A percentile compares a stretch with the other conserved stretches of the same genome.
Conservation (phyloP, 2,797 vertebrate species). For the Myripristis murdjan region DNA sequence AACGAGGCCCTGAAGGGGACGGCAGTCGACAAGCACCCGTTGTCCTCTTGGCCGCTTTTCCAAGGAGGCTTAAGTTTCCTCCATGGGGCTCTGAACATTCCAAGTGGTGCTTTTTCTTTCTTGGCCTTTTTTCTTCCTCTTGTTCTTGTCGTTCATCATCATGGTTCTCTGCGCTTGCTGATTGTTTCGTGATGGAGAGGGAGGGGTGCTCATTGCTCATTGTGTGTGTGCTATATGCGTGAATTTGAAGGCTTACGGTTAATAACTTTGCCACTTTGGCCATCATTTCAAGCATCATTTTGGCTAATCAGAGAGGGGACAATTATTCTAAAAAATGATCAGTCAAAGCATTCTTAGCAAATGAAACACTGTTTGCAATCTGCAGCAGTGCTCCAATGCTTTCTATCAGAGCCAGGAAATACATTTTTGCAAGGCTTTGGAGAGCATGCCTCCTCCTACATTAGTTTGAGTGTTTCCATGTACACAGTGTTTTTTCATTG, state of each 20-base stretch:
- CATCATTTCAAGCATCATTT: not conserved
- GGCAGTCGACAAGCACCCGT: conserved; percentile 67
- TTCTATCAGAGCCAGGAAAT: conserved; percentile 26
- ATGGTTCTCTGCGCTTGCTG: conserved; percentile 28
- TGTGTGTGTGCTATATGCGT: not conserved
- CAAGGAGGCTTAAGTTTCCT: conserved; percentile 60
- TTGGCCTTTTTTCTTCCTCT: conserved; percentile 22
- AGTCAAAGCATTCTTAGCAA: conserved; percentile 5
- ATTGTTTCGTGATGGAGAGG: conserved; percentile 17
- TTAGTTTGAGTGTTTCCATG: conserved; percentile 61
- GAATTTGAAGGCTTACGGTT: not conserved
- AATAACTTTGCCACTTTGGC: conserved; percentile 8
- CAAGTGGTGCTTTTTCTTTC: conserved; percentile 16
- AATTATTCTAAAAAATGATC: not conserved
- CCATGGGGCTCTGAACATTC: conserved; percentile 42
- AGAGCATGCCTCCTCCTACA: conserved; percentile 36
- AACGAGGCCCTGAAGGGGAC: conserved; percentile 73
- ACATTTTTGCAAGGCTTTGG: conserved; percentile 17
- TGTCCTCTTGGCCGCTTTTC: conserved; percentile 69
- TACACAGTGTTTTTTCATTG: conserved; percentile 43
- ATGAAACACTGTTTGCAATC: conserved; percentile 12
- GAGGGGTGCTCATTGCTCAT: conserved; percentile 1
- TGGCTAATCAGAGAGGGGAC: conserved; percentile 6
- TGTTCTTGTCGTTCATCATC: conserved; percentile 28
- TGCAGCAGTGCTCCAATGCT: conserved; percentile 8